These are phyloP conservation scores for Phyto melanocephala DNA, from an alignment of 2,888 invertebrate genomes.

Conservation along the genomic window DNA sequence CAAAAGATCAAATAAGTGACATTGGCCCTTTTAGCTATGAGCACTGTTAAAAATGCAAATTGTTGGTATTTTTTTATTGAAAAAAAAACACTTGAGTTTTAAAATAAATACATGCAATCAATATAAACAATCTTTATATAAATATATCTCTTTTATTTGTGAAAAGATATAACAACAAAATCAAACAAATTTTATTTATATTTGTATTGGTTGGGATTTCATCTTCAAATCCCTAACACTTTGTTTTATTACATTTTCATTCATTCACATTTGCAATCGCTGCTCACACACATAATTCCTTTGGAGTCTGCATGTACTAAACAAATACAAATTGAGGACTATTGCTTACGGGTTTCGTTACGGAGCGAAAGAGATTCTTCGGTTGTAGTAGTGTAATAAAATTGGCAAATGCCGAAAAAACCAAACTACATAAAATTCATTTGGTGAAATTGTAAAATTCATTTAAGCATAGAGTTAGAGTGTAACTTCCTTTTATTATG, in stretches of 20 bases:
- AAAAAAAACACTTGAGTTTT: conserved; percentile 10
- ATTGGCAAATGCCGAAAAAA: neutral
- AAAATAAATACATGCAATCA: conserved; percentile 28
- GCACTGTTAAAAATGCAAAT: neutral
- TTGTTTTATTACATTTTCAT: conserved; percentile 73
- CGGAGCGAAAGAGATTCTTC: neutral
- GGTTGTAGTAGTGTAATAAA: neutral
- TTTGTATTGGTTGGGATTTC: conserved; percentile 37
- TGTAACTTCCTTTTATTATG: conserved; percentile 46
- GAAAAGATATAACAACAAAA: neutral
- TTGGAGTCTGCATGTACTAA: conserved; percentile 17
- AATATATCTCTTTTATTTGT: too few relatives aligned
- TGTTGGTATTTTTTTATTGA: neutral
- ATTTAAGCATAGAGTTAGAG: conserved; percentile 44
- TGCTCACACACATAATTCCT: conserved; percentile 32
- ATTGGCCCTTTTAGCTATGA: too few relatives aligned
- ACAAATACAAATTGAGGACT: conserved; percentile 57
- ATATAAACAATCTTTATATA: conserved; percentile 33
- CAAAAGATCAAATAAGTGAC: too few relatives aligned
- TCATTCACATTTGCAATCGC: conserved; percentile 41
- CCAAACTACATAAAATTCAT: conserved; percentile 18
- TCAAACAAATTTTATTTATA: conserved; percentile 14
- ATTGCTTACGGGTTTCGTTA: conserved; percentile 20
- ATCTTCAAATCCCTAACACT: conserved; percentile 70
- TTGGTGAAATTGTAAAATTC: conserved; percentile 52